phyloP scores from a whole-genome alignment of 2,113 vertebrate species.

The Sturnus vulgaris region DNA sequence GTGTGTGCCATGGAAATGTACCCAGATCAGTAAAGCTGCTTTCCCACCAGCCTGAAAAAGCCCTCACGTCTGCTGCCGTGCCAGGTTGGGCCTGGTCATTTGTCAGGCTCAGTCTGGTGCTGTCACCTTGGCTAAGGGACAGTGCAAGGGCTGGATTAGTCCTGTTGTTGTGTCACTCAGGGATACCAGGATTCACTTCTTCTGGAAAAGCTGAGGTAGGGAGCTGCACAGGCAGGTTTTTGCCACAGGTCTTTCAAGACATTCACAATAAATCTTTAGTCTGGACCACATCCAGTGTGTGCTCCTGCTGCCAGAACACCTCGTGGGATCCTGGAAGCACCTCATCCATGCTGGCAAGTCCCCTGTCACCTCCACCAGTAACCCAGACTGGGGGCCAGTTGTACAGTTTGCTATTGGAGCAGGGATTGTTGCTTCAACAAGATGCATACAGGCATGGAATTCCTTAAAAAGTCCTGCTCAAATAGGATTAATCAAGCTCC shows the following conservation, averaged over 20 bases:
- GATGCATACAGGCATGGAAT: not conserved
- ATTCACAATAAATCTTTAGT: not conserved
- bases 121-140: fast-evolving
- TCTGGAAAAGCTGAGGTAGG: not conserved
- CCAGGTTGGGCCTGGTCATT: not conserved
- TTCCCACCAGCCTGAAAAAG: not conserved
- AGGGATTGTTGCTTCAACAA: not conserved
- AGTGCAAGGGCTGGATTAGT: not conserved
- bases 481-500: not conserved
- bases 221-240: not conserved
- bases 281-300: not conserved
- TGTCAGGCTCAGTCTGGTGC: not conserved
- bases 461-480: not conserved
- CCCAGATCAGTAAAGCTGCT: not conserved
- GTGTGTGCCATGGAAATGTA: not conserved
- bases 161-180: too few relatives aligned
- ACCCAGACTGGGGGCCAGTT: fast-evolving
- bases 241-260: not conserved
- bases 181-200: not conserved
- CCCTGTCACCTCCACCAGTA: too few relatives aligned
- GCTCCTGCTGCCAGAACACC: not conserved
- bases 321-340: not conserved
- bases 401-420: not conserved
- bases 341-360: not conserved
- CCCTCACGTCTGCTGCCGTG: fast-evolving